Conservation (phyloP, 2,113 vertebrate genomes). For the Rhynchomys soricoides region DNA sequence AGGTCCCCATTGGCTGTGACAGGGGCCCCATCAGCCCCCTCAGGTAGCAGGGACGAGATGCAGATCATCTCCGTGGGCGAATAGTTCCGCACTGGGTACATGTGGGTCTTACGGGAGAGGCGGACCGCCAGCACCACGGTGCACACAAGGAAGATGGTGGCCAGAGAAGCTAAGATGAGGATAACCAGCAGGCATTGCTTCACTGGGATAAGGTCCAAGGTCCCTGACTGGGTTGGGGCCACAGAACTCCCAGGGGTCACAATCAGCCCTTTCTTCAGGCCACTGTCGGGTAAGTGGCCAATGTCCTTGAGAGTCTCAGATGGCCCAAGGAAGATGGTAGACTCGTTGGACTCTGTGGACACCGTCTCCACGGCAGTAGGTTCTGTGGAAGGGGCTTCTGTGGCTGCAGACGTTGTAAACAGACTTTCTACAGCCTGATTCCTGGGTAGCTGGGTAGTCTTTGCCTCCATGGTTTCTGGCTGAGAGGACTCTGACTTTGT, state of each 20-base stretch:
- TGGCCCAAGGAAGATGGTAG: not conserved
- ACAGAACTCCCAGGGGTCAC: fast-evolving
- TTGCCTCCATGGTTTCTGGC: fast-evolving
- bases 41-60: constrained; percentile 91
- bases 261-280: not conserved
- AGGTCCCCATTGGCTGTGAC: constrained; percentile 40
- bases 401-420: not conserved
- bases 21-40: constrained; percentile 49
- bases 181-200: constrained; percentile 89
- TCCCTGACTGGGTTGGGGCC: fast-evolving
- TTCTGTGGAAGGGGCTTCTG: not conserved
- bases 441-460: not conserved
- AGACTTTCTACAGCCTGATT: not conserved
- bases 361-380: fast-evolving
- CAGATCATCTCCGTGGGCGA: constrained; percentile 92
- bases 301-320: not conserved
- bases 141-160: constrained; percentile 89
- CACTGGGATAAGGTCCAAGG: not conserved
- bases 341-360: not conserved
- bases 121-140: constrained; percentile 88
- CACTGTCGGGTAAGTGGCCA: fast-evolving
- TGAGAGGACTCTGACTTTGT: fast-evolving
- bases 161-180: constrained; percentile 86
- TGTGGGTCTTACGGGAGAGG: constrained; percentile 85
- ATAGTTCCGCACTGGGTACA: constrained; percentile 64